Evolutionary conservation across 2,797 vertebrate genomes (phyloP).

Genomic region (Phrynocephalus guinanensis): DNA sequence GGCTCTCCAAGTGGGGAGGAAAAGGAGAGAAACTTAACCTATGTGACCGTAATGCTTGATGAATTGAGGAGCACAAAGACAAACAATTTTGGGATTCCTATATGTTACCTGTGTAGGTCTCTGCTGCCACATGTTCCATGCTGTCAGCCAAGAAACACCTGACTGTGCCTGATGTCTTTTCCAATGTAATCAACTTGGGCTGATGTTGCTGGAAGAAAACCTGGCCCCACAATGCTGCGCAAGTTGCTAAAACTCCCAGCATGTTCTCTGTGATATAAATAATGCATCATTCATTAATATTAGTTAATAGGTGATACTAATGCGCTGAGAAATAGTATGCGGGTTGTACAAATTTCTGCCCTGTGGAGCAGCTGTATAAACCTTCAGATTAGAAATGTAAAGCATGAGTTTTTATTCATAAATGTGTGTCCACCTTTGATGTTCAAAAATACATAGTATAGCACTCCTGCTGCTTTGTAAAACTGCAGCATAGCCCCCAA

Average conservation of each 20-base stretch:
- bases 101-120: neutral
- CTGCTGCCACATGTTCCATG: neutral
- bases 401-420: neutral
- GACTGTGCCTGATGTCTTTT: neutral
- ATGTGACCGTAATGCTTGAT: too few relatives aligned
- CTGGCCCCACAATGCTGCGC: neutral
- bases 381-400: neutral
- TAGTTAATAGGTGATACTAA: neutral
- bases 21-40: too few relatives aligned
- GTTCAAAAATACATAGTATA: neutral
- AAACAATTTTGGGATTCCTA: constrained; percentile 6
- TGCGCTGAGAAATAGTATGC: neutral
- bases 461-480: neutral
- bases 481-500: neutral
- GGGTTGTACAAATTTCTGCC: neutral
- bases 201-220: neutral
- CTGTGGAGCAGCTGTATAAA: neutral
- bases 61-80: neutral
- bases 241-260: neutral
- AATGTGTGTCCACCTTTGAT: neutral
- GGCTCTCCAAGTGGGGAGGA: too few relatives aligned
- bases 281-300: neutral
- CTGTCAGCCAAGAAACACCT: neutral
- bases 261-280: neutral
- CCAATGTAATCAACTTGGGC: neutral